Percentiles rank a stretch among this genome's conserved stretches.
These are phyloP conservation scores for Shargacucullia verbasci DNA, from an alignment of 2,888 invertebrate species.

Conservation along the genomic window DNA sequence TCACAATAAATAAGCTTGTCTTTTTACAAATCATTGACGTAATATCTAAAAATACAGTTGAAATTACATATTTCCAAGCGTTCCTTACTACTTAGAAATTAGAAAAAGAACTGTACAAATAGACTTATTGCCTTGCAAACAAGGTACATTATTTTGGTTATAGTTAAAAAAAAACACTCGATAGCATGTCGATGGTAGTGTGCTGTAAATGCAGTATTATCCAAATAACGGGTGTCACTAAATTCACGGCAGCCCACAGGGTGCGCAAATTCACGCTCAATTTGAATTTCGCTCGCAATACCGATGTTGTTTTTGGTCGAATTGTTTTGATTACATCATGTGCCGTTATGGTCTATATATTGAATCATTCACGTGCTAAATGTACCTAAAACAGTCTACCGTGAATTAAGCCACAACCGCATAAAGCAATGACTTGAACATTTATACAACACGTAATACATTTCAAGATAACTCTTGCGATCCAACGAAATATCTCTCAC, in stretches of 20 bases:
- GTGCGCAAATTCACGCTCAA: slow-evolving; percentile 12
- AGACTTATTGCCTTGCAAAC: slow-evolving; percentile 48
- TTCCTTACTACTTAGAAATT: slow-evolving; percentile 62
- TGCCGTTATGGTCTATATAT: slow-evolving; percentile 17
- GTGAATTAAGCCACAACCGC: slow-evolving; percentile 39
- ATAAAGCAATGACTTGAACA: slow-evolving; percentile 38
- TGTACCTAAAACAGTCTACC: slow-evolving; percentile 17
- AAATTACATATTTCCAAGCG: slow-evolving; percentile 63
- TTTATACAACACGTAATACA: slow-evolving; percentile 42
- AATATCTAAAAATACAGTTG: slow-evolving; percentile 66
- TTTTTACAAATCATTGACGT: slow-evolving; percentile 70
- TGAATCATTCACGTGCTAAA: slow-evolving; percentile 13
- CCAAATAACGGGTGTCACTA: slow-evolving; percentile 18
- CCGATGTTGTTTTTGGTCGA: slow-evolving; percentile 25
- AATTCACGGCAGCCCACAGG: slow-evolving; percentile 8
- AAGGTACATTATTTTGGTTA: slow-evolving; percentile 42
- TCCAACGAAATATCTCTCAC: slow-evolving; percentile 44
- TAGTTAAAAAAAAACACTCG: slow-evolving; percentile 40
- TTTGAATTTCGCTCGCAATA: slow-evolving; percentile 27
- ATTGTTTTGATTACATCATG: slow-evolving; percentile 39
- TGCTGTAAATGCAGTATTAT: slow-evolving; percentile 50
- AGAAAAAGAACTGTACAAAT: slow-evolving; percentile 61
- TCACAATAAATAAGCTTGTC: slow-evolving; percentile 71
- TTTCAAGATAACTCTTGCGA: slow-evolving; percentile 27
- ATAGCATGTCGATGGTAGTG: slow-evolving; percentile 44